A percentile compares a stretch with the other conserved stretches of the same genome.
phyloP scores from a whole-genome alignment of 2,888 invertebrate species.

The Elegia similella region DNA sequence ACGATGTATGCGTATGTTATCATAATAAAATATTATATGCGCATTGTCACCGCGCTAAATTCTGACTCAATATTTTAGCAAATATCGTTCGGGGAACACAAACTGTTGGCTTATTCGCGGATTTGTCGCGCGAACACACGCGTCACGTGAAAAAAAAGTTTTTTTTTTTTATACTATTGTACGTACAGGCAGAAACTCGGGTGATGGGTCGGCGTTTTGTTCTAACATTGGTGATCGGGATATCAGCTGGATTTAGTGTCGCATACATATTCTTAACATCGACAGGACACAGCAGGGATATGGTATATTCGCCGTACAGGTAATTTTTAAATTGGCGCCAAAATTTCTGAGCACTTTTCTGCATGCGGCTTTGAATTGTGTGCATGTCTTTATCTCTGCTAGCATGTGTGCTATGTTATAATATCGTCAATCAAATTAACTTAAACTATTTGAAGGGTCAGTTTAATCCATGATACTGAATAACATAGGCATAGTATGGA shows the following conservation, averaged over 20 bases:
- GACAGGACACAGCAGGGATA: constrained; percentile 74
- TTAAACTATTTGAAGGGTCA: no score
- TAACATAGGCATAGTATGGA: no score
- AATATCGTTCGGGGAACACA: not conserved
- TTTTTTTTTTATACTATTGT: constrained; percentile 12
- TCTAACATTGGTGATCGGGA: constrained; percentile 86
- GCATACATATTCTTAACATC: constrained; percentile 86
- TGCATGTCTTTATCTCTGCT: constrained; percentile 1
- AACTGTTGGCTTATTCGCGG: not conserved
- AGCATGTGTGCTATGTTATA: not conserved
- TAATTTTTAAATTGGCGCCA: constrained; percentile 48
- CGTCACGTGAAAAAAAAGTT: not conserved
- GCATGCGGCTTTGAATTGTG: constrained; percentile 20
- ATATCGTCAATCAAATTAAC: not conserved
- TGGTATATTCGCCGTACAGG: constrained; percentile 71
- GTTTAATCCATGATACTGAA: no score
- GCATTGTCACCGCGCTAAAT: not conserved
- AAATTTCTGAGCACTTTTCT: not conserved
- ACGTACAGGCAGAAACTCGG: constrained; percentile 68
- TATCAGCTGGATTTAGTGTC: constrained; percentile 88
- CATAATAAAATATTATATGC: constrained; percentile 8
- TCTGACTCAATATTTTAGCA: not conserved
- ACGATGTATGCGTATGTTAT: constrained; percentile 1
- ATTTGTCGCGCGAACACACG: not conserved
- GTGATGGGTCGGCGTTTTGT: constrained; percentile 86